Conservation (phyloP, 2,113 vertebrate species). For the Myiozetetes cayanensis region DNA sequence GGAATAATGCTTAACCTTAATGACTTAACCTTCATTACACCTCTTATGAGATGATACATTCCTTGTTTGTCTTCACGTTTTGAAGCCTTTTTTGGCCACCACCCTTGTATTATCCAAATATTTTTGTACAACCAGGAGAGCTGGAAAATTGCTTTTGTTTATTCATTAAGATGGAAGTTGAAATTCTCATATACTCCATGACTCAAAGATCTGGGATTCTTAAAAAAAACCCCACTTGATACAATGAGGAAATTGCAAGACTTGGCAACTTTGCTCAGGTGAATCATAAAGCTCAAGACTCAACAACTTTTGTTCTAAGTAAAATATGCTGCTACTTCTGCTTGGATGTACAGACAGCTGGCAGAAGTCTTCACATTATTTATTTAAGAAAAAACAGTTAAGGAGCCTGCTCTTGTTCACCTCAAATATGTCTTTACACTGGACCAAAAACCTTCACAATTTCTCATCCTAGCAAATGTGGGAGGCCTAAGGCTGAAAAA, state of each 20-base stretch:
- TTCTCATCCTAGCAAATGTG: background rate
- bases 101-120: background rate
- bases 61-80: background rate
- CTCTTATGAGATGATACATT: background rate
- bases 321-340: background rate
- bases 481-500: background rate
- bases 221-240: background rate
- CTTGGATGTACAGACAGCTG: background rate
- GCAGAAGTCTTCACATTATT: background rate
- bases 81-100: background rate
- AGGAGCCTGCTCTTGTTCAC: background rate
- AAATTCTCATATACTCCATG: background rate
- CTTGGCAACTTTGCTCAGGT: background rate
- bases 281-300: background rate
- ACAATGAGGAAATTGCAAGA: background rate
- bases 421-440: background rate
- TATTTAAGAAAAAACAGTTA: conserved; percentile 1
- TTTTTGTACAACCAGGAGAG: background rate
- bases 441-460: background rate
- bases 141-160: background rate
- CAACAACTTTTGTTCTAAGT: background rate
- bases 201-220: background rate
- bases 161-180: background rate
- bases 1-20: background rate
- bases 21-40: background rate